Conservation (phyloP, 2,113 vertebrate genomes). For the Ceyx cyanopectus region DNA sequence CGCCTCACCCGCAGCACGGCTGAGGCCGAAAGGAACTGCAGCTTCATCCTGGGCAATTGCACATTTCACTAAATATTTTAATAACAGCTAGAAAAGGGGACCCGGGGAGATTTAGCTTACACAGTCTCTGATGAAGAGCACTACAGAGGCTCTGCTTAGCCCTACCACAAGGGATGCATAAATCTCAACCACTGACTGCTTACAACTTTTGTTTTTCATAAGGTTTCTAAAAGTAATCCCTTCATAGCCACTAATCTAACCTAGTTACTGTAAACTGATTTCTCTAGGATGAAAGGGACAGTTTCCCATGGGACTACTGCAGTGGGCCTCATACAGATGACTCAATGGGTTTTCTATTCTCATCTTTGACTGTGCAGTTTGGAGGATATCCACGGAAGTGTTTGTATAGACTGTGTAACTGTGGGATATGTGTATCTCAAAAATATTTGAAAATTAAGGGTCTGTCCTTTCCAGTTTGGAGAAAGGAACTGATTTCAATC, state of each 20-base stretch:
- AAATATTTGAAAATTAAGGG: background rate
- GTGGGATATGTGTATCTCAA: background rate
- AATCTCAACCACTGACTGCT: background rate
- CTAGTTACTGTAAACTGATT: constrained; percentile 37
- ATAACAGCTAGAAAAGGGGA: background rate
- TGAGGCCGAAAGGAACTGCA: background rate
- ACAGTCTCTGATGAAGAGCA: background rate
- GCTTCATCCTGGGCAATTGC: background rate
- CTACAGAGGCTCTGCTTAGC: background rate
- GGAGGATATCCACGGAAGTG: background rate
- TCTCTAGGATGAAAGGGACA: background rate
- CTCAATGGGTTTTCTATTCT: background rate
- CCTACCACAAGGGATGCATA: background rate
- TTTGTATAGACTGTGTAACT: background rate
- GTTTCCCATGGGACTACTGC: background rate
- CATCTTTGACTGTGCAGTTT: background rate
- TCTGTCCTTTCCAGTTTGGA: background rate
- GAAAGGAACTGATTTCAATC: background rate
- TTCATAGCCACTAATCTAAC: constrained; percentile 16
- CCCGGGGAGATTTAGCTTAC: background rate
- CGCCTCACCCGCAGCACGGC: background rate
- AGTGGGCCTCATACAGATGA: background rate
- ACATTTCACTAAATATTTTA: background rate
- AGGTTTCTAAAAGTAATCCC: constrained; percentile 34
- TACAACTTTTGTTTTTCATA: background rate